Evolutionary conservation across 2,113 vertebrate genomes (phyloP).

Genomic region (Chunga burmeisteri): DNA sequence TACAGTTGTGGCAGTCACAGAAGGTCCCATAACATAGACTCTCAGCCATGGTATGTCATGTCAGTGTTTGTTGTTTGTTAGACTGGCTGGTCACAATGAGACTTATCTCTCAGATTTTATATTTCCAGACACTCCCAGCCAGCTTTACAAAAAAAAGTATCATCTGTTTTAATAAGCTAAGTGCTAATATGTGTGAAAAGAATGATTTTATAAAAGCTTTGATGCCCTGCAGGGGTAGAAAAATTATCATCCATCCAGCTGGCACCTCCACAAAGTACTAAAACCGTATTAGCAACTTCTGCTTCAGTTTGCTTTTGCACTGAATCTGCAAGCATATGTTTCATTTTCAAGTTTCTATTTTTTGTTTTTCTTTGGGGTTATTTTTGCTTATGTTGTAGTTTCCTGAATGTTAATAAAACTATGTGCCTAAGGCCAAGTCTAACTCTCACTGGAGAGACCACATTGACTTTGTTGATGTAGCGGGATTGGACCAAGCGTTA

Average conservation of each 20-base stretch:
- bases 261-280: slow-evolving; percentile 78
- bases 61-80: slow-evolving; percentile 63
- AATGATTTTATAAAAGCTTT: slow-evolving; percentile 83
- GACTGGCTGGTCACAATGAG: slow-evolving; percentile 66
- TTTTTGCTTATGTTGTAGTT: slow-evolving; percentile 70
- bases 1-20: slow-evolving; percentile 71
- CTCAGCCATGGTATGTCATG: slow-evolving; percentile 61
- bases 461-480: not conserved
- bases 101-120: slow-evolving; percentile 60
- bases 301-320: slow-evolving; percentile 75
- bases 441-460: not conserved
- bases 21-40: slow-evolving; percentile 66
- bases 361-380: slow-evolving; percentile 61
- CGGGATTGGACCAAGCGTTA: not conserved
- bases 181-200: slow-evolving; percentile 84
- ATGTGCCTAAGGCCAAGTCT: not conserved
- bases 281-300: slow-evolving; percentile 80
- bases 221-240: slow-evolving; percentile 81
- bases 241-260: slow-evolving; percentile 82
- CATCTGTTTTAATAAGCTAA: slow-evolving; percentile 82
- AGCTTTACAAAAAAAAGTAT: slow-evolving; percentile 76
- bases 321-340: slow-evolving; percentile 76
- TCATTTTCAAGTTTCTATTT: slow-evolving; percentile 64
- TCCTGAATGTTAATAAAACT: slow-evolving; percentile 56
- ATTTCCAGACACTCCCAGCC: slow-evolving; percentile 64